Evolutionary conservation across 1,140 invertebrate species (phyloP).

Genomic region (Gonatopus flavifemur): DNA sequence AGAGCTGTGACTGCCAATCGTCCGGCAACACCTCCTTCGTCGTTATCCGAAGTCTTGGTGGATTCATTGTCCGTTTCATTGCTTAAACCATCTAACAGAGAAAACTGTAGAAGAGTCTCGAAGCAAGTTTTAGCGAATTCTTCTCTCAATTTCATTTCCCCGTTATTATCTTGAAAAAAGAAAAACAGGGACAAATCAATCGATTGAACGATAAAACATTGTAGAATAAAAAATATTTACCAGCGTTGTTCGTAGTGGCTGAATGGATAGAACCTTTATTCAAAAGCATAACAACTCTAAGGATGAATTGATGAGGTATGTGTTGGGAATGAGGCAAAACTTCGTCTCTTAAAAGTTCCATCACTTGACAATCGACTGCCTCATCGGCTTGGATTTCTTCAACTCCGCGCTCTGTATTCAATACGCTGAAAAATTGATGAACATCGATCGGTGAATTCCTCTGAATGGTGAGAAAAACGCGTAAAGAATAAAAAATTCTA

Average conservation of each 20-base stretch:
- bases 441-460: too few species aligned
- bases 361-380: constrained; percentile 83
- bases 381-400: constrained; percentile 85
- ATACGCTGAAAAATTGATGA: constrained; percentile 27
- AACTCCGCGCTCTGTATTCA: constrained; percentile 68
- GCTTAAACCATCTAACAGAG: constrained; percentile 70
- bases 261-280: constrained; percentile 94
- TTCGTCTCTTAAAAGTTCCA: constrained; percentile 82
- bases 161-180: constrained; percentile 63
- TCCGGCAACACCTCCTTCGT: constrained; percentile 71
- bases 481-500: constrained; percentile 41
- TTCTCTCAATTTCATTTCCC: constrained; percentile 83
- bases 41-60: constrained; percentile 40
- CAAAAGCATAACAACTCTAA: constrained; percentile 84
- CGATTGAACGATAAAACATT: constrained; percentile 8
- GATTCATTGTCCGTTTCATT: constrained; percentile 55
- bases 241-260: constrained; percentile 68
- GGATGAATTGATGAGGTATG: constrained; percentile 84
- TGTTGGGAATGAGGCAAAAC: constrained; percentile 79
- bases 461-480: neutral
- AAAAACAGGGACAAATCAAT: constrained; percentile 7
- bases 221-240: constrained; percentile 28
- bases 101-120: constrained; percentile 94
- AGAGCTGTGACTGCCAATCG: constrained; percentile 88
- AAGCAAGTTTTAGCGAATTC: constrained; percentile 97